Base-by-base conservation (phyloP, 2,888 invertebrate species). In the Synanthedon tipuliformis region DNA sequence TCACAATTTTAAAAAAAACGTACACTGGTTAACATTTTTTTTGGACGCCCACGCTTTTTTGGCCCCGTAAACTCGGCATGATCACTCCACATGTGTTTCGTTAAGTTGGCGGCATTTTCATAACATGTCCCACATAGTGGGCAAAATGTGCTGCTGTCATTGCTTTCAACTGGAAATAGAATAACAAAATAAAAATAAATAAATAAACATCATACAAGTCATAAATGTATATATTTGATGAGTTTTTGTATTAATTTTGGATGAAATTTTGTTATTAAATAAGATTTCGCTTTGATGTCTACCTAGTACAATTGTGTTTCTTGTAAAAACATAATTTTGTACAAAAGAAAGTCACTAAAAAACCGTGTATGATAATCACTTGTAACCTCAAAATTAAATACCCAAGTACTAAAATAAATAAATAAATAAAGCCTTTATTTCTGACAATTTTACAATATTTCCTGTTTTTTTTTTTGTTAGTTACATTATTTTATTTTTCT, bases 41-140 rank as follows among this genome's bases (percentile, higher is more conserved):
- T 84, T 12, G 86, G 86, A 54, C 86, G 66, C 4, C 88, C 86
- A 59, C 82, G 70, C 58, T 83, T 86, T 60, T 79, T 85, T n/a
- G 83, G 81, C 1, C 81, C 82, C 84, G 83, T 81, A 5, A 85
- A 58, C 13, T 84, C 81, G 7, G 77, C 63, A 59, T 84, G 84
- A 48, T 57, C 65, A 34, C 72, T 68, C 80, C 80, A 81, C 74
- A 84, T 80, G 54, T 83, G 86, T 54, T 78, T 76, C 0, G 81
- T 78, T 13, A 83, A 68, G 54, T 64, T 73, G 18, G 71, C 76
- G 2, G 75, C 68, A 52, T 80, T 75, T 15, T 69, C 65, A 54
- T 76, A 81, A 51, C 71, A 72, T 13, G 66, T 70, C 3, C 76
- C 78, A 56, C 84, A 84, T 8, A 83, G 61, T 0, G 84, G 84